Evolutionary conservation across 2,797 vertebrate species (phyloP).

Genomic region (Thunnus albacares): DNA sequence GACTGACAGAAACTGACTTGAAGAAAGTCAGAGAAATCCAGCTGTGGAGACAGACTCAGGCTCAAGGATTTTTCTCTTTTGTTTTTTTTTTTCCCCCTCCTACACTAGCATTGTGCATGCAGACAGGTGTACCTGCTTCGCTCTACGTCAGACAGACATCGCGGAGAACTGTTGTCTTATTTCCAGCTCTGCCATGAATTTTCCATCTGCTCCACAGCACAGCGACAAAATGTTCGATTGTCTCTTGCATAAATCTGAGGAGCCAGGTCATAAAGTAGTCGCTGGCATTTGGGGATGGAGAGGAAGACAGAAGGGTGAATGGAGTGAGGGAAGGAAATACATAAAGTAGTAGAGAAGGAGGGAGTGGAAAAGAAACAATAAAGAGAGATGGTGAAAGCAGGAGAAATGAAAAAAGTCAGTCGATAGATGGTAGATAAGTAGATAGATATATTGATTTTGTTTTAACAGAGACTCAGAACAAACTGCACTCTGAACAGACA

Average conservation of each 20-base stretch:
- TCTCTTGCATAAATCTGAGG: conserved; percentile 51
- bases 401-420: not conserved
- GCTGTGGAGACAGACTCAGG: conserved; percentile 5
- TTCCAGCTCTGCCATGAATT: conserved; percentile 46
- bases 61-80: conserved; percentile 4
- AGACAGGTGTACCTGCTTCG: conserved; percentile 47
- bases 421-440: not conserved
- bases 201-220: conserved; percentile 50
- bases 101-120: conserved; percentile 23
- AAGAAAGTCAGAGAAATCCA: conserved; percentile 24
- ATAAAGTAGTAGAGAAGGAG: not conserved
- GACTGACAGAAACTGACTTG: conserved; percentile 21
- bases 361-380: not conserved
- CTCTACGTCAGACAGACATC: conserved; percentile 31
- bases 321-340: not conserved
- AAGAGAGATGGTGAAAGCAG: not conserved
- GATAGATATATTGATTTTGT: not conserved
- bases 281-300: conserved; percentile 2
- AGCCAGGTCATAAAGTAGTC: conserved; percentile 27
- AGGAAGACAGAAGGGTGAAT: not conserved
- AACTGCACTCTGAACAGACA: not conserved
- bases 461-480: not conserved
- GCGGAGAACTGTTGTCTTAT: conserved; percentile 54
- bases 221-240: conserved; percentile 61
- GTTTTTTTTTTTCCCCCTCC: not conserved